These are phyloP conservation scores for Drosophila pegasa DNA, from an alignment of 2,888 invertebrate species.

Conservation along the genomic window DNA sequence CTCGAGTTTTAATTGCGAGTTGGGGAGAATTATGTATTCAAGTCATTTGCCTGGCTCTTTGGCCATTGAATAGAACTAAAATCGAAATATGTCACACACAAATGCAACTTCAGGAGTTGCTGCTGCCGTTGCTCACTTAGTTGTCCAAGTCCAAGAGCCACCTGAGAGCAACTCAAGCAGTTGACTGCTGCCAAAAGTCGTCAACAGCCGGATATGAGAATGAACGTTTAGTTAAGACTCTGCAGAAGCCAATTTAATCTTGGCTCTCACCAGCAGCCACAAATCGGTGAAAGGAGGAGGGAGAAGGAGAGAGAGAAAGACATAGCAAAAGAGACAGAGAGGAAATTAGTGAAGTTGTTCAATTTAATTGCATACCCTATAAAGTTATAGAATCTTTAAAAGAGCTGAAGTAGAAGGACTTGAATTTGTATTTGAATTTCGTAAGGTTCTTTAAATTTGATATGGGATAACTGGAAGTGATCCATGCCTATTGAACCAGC, in stretches of 20 bases:
- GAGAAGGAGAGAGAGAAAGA: background rate
- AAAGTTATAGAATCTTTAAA: background rate
- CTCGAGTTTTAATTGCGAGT: constrained; percentile 22
- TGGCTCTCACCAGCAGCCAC: constrained; percentile 4
- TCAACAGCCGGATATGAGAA: constrained; percentile 51
- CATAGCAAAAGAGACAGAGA: background rate
- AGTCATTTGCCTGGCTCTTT: constrained; percentile 15
- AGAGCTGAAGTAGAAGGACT: background rate
- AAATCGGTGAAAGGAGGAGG: background rate
- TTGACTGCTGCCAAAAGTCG: constrained; percentile 18
- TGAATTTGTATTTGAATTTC: background rate
- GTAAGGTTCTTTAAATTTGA: no score
- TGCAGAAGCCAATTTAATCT: constrained; percentile 38
- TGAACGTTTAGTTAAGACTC: constrained; percentile 27
- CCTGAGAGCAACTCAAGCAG: constrained; percentile 22
- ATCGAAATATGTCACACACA: constrained; percentile 7
- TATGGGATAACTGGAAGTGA: no score
- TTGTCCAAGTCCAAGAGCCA: constrained; percentile 6
- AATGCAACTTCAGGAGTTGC: constrained; percentile 22
- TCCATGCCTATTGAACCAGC: no score
- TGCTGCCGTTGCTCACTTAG: constrained; percentile 7
- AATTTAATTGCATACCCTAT: constrained; percentile 4
- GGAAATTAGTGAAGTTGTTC: constrained; percentile 5
- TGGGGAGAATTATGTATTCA: constrained; percentile 10
- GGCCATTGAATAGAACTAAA: constrained; percentile 12